Base-by-base conservation (phyloP, 2,113 vertebrate species). In the Nipponia nippon region DNA sequence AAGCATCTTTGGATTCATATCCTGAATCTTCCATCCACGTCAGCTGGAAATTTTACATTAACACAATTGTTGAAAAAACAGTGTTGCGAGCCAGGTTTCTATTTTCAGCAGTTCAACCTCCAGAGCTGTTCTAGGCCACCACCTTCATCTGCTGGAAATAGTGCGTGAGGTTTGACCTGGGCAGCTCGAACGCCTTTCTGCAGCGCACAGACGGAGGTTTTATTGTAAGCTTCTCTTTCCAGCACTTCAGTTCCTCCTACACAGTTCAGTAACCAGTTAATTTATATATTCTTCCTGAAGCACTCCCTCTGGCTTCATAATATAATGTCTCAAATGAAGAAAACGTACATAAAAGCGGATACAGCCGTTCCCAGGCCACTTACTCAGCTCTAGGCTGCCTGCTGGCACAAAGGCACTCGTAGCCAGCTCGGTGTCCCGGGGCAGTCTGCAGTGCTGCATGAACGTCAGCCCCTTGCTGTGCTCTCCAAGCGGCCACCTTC, bases 251-350 rank as follows among this genome's bases (percentile, higher is more conserved):
- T 88, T 78, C 84, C 89, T 93, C 89, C 91, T 93, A 93, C 83
- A 72, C 42, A 92, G 30, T 91, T 93, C 75, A 89, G 95, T 92
- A 89, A 58, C 55, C 94, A 94, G 58, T 80, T 90, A 97, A 97
- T 93, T 95, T 97, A 96, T 88, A 90, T 69, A 52, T 55, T 89
- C 91, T 86, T 82, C 81, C 87, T 90, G 83, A 93, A 93, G 89
- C 88, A 94, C 77, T 90, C 77, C 79, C 91, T 96, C 85, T 58
- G 87, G 88, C 71, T 97, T 92, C 85, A 95, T 91, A 93, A 81
- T 40, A 50, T 30, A 83, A 87, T 89, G 40, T 92, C 96, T 95
- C 69, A 93, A 94, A 95, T 95, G 61, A 95, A 92, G 71, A 96
- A 96, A 98, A 93, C 5, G 18, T 66, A 80, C 42, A 52, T 96